Evolutionary conservation across 2,113 vertebrate genomes (phyloP).

Genomic region (Pelusios castaneus): DNA sequence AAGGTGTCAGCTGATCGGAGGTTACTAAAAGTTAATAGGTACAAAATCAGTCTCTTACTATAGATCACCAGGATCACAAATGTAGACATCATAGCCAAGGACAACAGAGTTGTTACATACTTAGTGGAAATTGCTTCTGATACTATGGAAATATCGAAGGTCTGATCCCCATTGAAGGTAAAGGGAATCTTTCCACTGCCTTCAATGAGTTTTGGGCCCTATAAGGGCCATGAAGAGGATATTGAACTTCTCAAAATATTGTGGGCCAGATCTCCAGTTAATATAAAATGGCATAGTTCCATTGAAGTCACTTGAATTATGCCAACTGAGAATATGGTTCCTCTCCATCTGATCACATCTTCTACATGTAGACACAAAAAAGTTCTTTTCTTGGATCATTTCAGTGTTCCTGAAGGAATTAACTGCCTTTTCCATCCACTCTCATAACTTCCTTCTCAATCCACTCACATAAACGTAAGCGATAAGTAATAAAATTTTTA

Average conservation of each 20-base stretch:
- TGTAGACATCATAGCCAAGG: not conserved
- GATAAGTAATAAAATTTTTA: conserved; percentile 50
- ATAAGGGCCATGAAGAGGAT: not conserved
- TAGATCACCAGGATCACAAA: not conserved
- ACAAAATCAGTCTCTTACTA: not conserved
- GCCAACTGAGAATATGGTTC: not conserved
- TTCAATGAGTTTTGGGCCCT: not conserved
- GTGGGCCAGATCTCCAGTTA: not conserved
- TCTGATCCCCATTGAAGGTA: not conserved
- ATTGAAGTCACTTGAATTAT: not conserved
- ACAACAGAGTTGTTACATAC: not conserved
- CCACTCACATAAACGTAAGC: conserved; percentile 10
- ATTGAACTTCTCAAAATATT: not conserved
- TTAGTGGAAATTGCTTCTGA: not conserved
- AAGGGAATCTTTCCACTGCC: not conserved
- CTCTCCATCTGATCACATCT: not conserved
- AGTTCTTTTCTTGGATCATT: not conserved
- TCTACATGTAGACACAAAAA: not conserved
- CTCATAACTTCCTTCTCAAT: conserved; percentile 10
- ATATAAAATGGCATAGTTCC: not conserved
- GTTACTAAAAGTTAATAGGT: conserved; percentile 14
- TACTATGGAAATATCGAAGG: not conserved
- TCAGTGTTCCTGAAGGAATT: not conserved
- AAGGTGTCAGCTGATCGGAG: conserved; percentile 16
- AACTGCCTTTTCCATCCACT: not conserved